Base-by-base conservation (phyloP, 2,888 invertebrate genomes). In the Platycheirus rosarum region DNA sequence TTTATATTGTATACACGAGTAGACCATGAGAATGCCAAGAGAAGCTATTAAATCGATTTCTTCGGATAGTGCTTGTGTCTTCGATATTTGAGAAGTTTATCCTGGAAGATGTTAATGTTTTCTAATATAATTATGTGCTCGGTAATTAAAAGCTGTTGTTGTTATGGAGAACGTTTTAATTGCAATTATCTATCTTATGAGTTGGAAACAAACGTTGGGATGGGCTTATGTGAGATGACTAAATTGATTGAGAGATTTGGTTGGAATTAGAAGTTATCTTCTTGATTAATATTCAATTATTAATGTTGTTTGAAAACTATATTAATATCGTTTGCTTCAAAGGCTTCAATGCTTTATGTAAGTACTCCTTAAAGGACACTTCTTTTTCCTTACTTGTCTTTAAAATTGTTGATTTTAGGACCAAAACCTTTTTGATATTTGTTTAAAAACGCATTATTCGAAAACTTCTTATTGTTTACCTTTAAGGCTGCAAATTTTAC, bases 101-200 rank as follows among this genome's bases (percentile, higher is more conserved):
- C 44, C 11, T 40, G 18, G 44, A 37, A 46, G 51, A 55, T 73
- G 51, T 42, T 62, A 44, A 51, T 62, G 44, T 62, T 37, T 51
- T 37, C 44, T 18, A 37, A 73, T 63, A 55, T 65, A 73, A 73
- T 73, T 73, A 65, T 37, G 14, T 13, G n/a, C n/a, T 55, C 37
- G 65, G 53, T 65, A 73, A 73, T 65, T 55, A 73, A 48, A 46
- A 53, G 46, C 20, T 53, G 29, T n/a, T n/a, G n/a, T 18, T 16
- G 53, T 26, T 29, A 51, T 35, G 11, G 26, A 63, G 37, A 57
- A 42, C 13, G 7, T 29, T 55, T 63, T 55, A 55, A 63, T 63
- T 65, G 73, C 53, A 65, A 55, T 65, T 73, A 40, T n/a, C n/a
- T n/a, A n/a, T 65, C 55, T 53, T 32, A 32, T 53, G 32, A 53